A percentile compares a stretch with the other conserved stretches of the same genome.
Conservation (phyloP, 1,140 invertebrate species). For the Drosophila fuyamai region DNA sequence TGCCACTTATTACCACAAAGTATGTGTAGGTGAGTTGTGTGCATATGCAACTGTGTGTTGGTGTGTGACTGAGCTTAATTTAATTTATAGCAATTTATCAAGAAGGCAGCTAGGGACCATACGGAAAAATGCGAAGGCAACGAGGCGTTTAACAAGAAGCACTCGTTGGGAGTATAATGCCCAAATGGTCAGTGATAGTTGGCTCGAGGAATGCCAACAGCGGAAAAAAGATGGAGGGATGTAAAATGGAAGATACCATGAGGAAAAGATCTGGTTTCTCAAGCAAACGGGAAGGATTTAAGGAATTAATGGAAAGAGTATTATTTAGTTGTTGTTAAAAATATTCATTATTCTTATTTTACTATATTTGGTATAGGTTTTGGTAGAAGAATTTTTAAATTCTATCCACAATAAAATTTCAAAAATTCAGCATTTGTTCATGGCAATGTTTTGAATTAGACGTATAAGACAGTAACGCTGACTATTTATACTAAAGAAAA, state of each 20-base stretch:
- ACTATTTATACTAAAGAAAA: too few relatives aligned
- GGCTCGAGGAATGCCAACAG: not conserved
- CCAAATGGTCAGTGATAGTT: conserved; percentile 16
- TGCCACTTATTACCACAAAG: conserved; percentile 58
- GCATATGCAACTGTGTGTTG: conserved; percentile 17
- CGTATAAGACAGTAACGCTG: too few relatives aligned
- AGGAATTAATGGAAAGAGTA: too few relatives aligned
- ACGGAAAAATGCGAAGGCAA: conserved; percentile 53
- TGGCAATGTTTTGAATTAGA: too few relatives aligned
- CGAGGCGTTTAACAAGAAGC: conserved; percentile 66
- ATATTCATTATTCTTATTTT: too few relatives aligned
- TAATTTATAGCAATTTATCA: conserved; percentile 80
- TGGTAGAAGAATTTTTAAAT: too few relatives aligned
- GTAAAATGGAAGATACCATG: not conserved
- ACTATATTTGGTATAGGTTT: too few relatives aligned
- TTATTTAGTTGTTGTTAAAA: too few relatives aligned
- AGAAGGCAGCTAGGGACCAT: conserved; percentile 28
- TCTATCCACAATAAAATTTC: too few relatives aligned
- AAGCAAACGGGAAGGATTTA: not conserved
- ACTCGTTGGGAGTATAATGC: conserved; percentile 15
- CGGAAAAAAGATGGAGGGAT: not conserved
- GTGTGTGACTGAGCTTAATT: conserved; percentile 66
- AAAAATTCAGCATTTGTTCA: too few relatives aligned
- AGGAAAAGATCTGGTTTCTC: not conserved
- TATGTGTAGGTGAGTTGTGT: conserved; percentile 40